A percentile compares a stretch with the other conserved stretches of the same genome.
Evolutionary conservation across 2,797 vertebrate genomes (phyloP).

Genomic region (Ctenopoma multispine): DNA sequence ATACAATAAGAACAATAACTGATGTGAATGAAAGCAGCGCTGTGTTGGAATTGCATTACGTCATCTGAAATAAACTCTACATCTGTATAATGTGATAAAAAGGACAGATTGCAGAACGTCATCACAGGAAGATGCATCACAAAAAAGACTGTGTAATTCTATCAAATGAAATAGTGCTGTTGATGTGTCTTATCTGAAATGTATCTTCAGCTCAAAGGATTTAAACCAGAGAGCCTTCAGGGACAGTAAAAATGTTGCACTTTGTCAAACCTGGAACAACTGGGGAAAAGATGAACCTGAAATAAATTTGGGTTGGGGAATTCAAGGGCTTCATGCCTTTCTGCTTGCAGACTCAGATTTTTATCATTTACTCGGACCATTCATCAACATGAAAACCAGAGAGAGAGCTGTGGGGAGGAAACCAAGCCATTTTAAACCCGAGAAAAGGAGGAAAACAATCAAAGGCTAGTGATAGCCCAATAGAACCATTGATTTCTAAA

Average conservation of each 20-base stretch:
- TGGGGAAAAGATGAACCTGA: conserved; percentile 8
- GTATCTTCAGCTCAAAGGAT: conserved; percentile 3
- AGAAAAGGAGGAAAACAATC: too few species aligned
- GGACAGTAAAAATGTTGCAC: background rate
- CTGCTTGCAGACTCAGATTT: conserved; percentile 12
- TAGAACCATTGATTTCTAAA: too few species aligned
- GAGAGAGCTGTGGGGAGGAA: too few species aligned
- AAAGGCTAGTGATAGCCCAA: too few species aligned
- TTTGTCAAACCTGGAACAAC: conserved; percentile 23
- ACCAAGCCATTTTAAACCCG: too few species aligned
- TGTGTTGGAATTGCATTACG: background rate
- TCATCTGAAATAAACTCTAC: conserved; percentile 17
- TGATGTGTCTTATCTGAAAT: conserved; percentile 14
- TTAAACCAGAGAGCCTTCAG: background rate
- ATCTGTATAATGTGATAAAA: conserved; percentile 34
- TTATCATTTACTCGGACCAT: conserved; percentile 10
- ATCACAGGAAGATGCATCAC: background rate
- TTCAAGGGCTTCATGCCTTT: conserved; percentile 14
- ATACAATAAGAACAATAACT: conserved; percentile 30
- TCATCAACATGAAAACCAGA: too few species aligned
- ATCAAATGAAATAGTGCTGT: conserved; percentile 1
- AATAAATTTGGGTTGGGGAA: background rate
- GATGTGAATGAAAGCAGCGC: conserved; percentile 11
- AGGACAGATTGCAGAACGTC: conserved; percentile 25
- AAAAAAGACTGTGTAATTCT: background rate